phyloP scores from a whole-genome alignment of 2,797 vertebrate genomes.

The Perodicticus potto region DNA sequence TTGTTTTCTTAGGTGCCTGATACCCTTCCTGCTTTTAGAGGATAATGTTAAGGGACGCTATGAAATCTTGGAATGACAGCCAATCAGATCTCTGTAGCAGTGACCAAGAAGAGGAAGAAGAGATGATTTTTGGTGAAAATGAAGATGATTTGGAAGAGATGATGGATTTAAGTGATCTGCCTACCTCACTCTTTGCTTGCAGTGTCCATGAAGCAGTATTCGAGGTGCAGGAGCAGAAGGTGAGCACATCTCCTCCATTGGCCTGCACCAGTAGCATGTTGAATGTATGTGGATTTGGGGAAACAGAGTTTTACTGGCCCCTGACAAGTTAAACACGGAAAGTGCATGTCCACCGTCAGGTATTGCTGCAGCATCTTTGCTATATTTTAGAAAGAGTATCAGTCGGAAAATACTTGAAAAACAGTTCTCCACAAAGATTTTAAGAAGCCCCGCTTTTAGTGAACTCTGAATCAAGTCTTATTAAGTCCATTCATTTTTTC shows the following conservation, averaged over 20 bases:
- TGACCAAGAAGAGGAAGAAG: conserved; percentile 95
- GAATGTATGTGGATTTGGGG: neutral
- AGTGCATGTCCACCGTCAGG: neutral
- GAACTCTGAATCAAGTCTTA: neutral
- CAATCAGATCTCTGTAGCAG: conserved; percentile 94
- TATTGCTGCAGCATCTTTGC: neutral
- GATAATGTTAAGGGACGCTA: conserved; percentile 91
- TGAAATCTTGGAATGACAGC: conserved; percentile 93
- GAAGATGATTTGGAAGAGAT: conserved; percentile 93
- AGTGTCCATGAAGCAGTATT: conserved; percentile 94
- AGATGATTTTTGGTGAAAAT: conserved; percentile 94
- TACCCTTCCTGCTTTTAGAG: conserved; percentile 53
- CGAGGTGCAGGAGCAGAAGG: conserved; percentile 92
- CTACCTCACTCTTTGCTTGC: conserved; percentile 96
- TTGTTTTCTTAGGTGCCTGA: conserved; percentile 46
- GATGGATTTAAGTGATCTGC: conserved; percentile 97
- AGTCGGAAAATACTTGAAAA: neutral
- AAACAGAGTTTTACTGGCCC: neutral
- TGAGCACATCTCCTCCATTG: conserved; percentile 70
- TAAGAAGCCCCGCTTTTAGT: neutral
- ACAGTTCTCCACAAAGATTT: neutral
- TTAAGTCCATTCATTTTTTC: neutral
- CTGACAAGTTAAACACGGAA: neutral
- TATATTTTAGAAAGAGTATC: neutral
- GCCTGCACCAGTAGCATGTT: neutral